Conservation (phyloP, 2,113 vertebrate genomes). For the Sisor rabdophorus region DNA sequence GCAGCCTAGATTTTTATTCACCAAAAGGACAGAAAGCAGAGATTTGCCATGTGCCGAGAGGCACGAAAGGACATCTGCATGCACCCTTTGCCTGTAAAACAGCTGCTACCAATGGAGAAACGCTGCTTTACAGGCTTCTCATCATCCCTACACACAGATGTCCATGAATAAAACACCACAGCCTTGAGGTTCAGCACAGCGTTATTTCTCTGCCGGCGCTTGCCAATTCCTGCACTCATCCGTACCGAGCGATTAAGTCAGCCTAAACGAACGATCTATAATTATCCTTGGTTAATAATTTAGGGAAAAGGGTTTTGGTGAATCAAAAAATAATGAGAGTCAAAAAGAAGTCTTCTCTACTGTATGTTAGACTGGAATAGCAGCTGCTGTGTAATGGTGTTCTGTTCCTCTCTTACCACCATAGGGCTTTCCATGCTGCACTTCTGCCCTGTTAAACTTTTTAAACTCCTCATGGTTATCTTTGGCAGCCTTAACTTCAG, state of each 20-base stretch:
- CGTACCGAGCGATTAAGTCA: not conserved
- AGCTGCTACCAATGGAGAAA: slow-evolving; percentile 17
- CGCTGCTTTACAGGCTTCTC: slow-evolving; percentile 21
- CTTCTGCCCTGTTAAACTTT: not conserved
- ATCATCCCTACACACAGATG: slow-evolving; percentile 28
- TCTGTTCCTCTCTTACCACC: not conserved
- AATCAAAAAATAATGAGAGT: slow-evolving; percentile 12
- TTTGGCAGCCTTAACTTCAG: too few species aligned
- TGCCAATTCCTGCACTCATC: not conserved
- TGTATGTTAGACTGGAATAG: too few species aligned
- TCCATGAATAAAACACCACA: slow-evolving; percentile 35
- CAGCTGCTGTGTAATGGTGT: not conserved
- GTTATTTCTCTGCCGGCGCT: not conserved
- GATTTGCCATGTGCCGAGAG: not conserved
- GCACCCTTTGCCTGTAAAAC: slow-evolving; percentile 15
- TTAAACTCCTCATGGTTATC: too few species aligned
- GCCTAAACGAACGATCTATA: not conserved
- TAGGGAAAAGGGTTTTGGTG: not conserved
- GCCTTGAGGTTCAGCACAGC: not conserved
- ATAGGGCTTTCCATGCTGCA: too few species aligned
- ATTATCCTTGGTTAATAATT: not conserved
- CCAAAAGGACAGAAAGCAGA: not conserved
- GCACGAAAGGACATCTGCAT: slow-evolving; percentile 28
- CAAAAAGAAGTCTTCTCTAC: not conserved
- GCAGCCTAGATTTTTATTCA: slow-evolving; percentile 1